Conservation (phyloP, 2,888 invertebrate species). For the Drosophila diplacantha region DNA sequence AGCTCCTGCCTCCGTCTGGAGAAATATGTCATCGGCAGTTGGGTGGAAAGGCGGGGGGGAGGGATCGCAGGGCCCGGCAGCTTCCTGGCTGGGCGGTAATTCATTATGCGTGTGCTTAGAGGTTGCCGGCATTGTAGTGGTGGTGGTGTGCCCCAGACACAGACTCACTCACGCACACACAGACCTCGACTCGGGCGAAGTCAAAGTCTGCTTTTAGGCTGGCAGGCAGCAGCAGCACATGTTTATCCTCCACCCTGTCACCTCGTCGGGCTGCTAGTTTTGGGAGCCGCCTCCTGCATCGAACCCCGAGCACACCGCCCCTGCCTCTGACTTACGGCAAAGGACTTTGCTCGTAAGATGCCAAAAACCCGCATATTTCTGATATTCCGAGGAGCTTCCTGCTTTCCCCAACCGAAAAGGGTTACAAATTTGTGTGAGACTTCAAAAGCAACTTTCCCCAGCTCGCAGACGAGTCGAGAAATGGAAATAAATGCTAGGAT, state of each 20-base stretch:
- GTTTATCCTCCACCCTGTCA: constrained; percentile 20
- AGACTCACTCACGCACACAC: constrained; percentile 20
- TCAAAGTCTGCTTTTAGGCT: constrained; percentile 65
- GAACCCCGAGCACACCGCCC: constrained; percentile 43
- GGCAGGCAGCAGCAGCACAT: constrained; percentile 46
- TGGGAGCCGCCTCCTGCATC: constrained; percentile 44
- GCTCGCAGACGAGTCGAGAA: constrained; percentile 30
- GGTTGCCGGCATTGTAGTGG: constrained; percentile 62
- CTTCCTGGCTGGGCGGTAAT: constrained; percentile 61
- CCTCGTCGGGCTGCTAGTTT: constrained; percentile 32
- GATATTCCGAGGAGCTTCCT: constrained; percentile 46
- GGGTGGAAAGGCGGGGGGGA: constrained; percentile 11
- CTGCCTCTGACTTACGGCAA: constrained; percentile 4
- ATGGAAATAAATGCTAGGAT: constrained; percentile 71
- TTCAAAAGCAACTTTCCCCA: constrained; percentile 62
- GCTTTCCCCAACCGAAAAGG: constrained; percentile 42
- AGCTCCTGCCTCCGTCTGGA: constrained; percentile 59
- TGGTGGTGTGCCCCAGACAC: constrained; percentile 45
- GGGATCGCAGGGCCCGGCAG: constrained; percentile 4
- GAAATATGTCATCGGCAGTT: constrained; percentile 69
- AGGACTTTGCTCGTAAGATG: constrained; percentile 58
- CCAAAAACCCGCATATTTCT: constrained; percentile 65
- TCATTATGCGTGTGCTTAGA: constrained; percentile 74
- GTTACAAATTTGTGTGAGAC: constrained; percentile 57
- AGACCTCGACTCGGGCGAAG: constrained; percentile 23